Evolutionary conservation across 2,888 invertebrate species (phyloP).

Genomic region (Eristalinus aeneus): DNA sequence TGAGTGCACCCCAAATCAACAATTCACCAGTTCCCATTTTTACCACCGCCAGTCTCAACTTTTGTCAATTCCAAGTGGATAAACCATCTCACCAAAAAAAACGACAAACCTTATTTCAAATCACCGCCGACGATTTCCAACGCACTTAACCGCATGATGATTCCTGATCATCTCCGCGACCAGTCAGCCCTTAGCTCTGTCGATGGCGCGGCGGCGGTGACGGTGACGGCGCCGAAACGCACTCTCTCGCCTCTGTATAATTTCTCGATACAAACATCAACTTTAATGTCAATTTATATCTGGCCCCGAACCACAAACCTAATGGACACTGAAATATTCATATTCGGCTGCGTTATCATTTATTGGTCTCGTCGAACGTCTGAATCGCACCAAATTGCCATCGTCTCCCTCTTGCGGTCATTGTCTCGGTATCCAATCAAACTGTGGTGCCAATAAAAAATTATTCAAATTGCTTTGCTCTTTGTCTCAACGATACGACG

Average conservation of each 20-base stretch:
- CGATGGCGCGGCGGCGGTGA: neutral
- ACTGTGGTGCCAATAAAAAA: slow-evolving; percentile 39
- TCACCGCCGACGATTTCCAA: neutral
- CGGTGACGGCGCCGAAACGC: neutral
- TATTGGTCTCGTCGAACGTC: slow-evolving; percentile 10
- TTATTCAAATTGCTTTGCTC: slow-evolving; percentile 52
- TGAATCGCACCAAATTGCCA: neutral
- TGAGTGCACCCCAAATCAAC: too few relatives aligned
- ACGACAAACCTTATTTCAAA: neutral
- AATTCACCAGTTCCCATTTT: too few relatives aligned
- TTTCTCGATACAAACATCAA: slow-evolving; percentile 13
- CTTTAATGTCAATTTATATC: slow-evolving; percentile 8
- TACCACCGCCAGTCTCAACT: too few relatives aligned
- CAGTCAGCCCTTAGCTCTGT: neutral
- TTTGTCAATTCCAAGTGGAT: too few relatives aligned
- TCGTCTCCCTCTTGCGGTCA: neutral
- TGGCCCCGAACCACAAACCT: neutral
- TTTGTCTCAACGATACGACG: neutral
- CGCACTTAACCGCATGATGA: neutral
- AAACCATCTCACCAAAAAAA: neutral
- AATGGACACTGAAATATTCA: slow-evolving; percentile 30
- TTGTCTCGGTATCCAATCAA: neutral
- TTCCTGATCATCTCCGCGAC: neutral
- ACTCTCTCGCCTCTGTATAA: neutral
- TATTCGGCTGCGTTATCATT: slow-evolving; percentile 24